Evolutionary conservation across 2,113 vertebrate species (phyloP).

Genomic region (Trochalopteron elliotii): DNA sequence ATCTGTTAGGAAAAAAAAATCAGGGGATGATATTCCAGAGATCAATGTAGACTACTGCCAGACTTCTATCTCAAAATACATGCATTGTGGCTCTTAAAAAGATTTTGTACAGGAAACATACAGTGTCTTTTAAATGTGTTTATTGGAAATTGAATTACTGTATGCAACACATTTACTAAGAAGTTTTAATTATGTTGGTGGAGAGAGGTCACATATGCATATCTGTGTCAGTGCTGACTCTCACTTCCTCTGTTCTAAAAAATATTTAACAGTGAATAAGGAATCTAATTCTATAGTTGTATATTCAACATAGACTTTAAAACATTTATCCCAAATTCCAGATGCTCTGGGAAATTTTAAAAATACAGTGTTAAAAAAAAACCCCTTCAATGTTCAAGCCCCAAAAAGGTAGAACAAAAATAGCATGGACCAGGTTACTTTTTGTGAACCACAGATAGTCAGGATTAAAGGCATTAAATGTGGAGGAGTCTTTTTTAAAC

Average conservation of each 20-base stretch:
- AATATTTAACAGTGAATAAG: neutral
- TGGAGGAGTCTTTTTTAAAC: neutral
- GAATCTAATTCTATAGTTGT: neutral
- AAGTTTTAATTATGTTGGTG: neutral
- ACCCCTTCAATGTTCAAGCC: neutral
- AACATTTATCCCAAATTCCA: neutral
- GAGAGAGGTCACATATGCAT: neutral
- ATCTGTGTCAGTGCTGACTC: neutral
- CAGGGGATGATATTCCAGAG: neutral
- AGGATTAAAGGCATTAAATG: neutral
- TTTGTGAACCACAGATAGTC: neutral
- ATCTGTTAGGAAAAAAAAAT: neutral
- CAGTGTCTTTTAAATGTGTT: neutral
- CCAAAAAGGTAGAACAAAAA: neutral
- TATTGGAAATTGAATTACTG: neutral
- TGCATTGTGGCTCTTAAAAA: neutral
- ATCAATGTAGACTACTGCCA: neutral
- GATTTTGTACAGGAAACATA: neutral
- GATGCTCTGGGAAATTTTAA: neutral
- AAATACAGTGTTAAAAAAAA: neutral
- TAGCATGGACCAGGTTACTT: neutral
- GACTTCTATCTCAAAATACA: neutral
- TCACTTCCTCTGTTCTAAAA: neutral
- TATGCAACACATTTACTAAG: neutral
- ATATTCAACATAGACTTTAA: neutral